Evolutionary conservation across 1,140 invertebrate genomes (phyloP).

Genomic region (Choristoneura fumiferana): DNA sequence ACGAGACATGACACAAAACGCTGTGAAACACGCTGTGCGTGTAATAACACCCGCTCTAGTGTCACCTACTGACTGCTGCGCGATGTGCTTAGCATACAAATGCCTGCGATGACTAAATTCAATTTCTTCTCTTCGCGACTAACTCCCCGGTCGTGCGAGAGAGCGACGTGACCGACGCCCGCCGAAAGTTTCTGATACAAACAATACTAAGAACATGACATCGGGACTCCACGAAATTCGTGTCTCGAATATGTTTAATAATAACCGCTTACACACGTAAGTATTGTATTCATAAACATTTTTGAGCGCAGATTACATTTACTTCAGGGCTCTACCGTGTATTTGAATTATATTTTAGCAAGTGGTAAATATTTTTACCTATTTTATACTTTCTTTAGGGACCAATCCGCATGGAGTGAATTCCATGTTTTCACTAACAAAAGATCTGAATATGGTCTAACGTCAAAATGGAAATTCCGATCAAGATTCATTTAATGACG

Average conservation of each 20-base stretch:
- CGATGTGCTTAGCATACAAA: conserved; percentile 14
- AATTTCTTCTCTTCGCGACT: conserved; percentile 17
- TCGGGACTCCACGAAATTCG: conserved; percentile 38
- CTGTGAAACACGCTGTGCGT: conserved; percentile 1
- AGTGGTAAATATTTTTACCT: too few species aligned
- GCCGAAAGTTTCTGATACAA: neutral
- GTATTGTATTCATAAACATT: conserved; percentile 11
- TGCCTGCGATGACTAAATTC: conserved; percentile 8
- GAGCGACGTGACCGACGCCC: neutral
- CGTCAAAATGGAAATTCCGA: too few species aligned
- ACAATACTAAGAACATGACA: conserved; percentile 33
- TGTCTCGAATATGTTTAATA: conserved; percentile 22
- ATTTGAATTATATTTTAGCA: too few species aligned
- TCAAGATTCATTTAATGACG: too few species aligned
- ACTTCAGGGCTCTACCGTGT: too few species aligned
- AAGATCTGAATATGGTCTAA: too few species aligned
- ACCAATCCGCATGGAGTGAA: too few species aligned
- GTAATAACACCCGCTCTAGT: neutral
- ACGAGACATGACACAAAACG: neutral
- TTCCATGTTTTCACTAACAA: too few species aligned
- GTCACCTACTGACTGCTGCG: neutral
- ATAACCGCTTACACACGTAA: too few species aligned
- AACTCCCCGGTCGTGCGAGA: conserved; percentile 12
- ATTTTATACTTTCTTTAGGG: too few species aligned
- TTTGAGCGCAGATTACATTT: too few species aligned